Base-by-base conservation (phyloP, 2,888 invertebrate species). In the Dynastes tityus region DNA sequence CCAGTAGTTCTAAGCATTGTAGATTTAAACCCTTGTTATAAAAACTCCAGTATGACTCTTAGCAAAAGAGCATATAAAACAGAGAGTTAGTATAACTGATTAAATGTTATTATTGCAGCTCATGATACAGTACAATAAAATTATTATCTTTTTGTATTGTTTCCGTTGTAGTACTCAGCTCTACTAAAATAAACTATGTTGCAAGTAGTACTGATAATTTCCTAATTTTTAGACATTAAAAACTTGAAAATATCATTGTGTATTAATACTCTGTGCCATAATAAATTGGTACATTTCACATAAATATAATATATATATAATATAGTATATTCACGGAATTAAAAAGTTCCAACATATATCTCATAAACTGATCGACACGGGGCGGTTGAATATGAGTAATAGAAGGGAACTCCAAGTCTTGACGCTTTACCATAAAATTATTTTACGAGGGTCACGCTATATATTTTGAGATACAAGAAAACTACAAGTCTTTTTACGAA, bases 71-170 rank as follows among this genome's bases (percentile, higher is more conserved):
- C 13, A 63, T 63, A 61, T 61, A 22, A 8, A 32, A 32, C 63
- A 27, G 40, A 68, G 51, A 11, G 49, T 51, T 51, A 67, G 49
- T 67, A 51, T 68, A 68, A 27, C 5, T 27, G 27, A 58, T 22
- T 58, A 68, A 68, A 29, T 51, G 49, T 29, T 68, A 68, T 51
- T 22, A 49, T 29, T 9, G 68, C 68, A 49, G 68, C 68, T 68
- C 68, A 68, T 68, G 40, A 68, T 68, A 29, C 22, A 68, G 68
- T 68, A 68, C 68, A 68, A 68, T 68, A 68, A 68, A 68, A 68
- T 29, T 51, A 49, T 68, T 51, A 51, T 29, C 22, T 51, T 53
- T 27, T 51, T 11, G 51, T 29, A 53, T 49, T 27, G 51, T 68
- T 68, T 68, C 68, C 51, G 68, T 68, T 49, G 51, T 68, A 49